Percentiles rank a stretch among this genome's conserved stretches.
Evolutionary conservation across 2,888 invertebrate species (phyloP).

Genomic region (Melanostoma mellinum): DNA sequence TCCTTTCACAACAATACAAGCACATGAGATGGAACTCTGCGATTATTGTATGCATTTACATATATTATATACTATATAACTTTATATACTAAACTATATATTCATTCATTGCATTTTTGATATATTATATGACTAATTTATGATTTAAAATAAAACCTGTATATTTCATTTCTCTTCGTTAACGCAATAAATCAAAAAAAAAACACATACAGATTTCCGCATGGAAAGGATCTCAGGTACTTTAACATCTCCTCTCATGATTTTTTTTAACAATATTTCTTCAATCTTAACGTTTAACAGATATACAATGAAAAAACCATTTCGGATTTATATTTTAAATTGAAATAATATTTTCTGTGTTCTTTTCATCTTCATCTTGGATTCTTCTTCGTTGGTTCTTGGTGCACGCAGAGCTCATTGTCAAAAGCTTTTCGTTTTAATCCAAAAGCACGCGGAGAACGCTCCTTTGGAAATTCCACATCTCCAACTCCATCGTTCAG

Average conservation of each 20-base stretch:
- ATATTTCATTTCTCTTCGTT: conserved; percentile 46
- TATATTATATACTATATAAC: conserved; percentile 23
- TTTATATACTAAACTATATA: conserved; percentile 10
- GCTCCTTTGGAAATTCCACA: conserved; percentile 82
- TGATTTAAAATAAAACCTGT: conserved; percentile 17
- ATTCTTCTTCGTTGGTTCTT: background rate
- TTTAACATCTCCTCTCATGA: conserved; percentile 44
- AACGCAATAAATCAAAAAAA: conserved; percentile 27
- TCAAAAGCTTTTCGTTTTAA: conserved; percentile 82
- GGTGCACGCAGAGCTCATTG: conserved; percentile 79
- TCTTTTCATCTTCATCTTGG: background rate
- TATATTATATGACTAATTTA: conserved; percentile 35
- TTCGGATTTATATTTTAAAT: background rate
- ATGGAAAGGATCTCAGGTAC: conserved; percentile 82
- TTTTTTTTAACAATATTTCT: conserved; percentile 3
- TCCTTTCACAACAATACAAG: conserved; percentile 70
- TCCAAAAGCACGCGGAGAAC: conserved; percentile 80
- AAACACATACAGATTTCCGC: conserved; percentile 79
- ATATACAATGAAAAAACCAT: background rate
- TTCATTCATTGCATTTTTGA: conserved; percentile 45
- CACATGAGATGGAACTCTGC: conserved; percentile 59
- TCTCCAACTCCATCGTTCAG: conserved; percentile 82
- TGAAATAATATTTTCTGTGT: conserved; percentile 7
- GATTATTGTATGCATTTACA: conserved; percentile 39
- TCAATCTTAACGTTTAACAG: background rate